A percentile compares a stretch with the other conserved stretches of the same genome.
phyloP scores from a whole-genome alignment of 2,113 vertebrate species.

The Xiphias gladius region DNA sequence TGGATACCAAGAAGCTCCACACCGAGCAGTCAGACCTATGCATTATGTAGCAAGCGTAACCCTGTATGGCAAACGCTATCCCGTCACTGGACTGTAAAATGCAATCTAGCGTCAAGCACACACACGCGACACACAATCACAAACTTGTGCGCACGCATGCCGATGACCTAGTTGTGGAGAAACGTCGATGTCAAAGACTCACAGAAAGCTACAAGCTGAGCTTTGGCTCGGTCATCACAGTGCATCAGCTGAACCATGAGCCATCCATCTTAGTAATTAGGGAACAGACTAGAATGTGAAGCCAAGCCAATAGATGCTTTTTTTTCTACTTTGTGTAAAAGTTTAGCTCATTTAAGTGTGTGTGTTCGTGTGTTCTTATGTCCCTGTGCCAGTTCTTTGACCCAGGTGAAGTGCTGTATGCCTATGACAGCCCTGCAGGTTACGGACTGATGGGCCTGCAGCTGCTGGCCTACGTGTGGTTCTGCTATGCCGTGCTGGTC shows the following conservation, averaged over 20 bases:
- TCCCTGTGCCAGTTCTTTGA: conserved; percentile 89
- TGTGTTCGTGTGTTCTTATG: conserved; percentile 15
- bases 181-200: conserved; percentile 64
- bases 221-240: conserved; percentile 30
- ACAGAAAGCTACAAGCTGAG: conserved; percentile 39
- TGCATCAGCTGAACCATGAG: conserved; percentile 47
- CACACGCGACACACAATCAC: conserved; percentile 12
- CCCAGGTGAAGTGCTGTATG: conserved; percentile 93
- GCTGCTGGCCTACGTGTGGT: conserved; percentile 94
- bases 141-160: conserved; percentile 12
- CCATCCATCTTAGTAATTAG: conserved; percentile 58
- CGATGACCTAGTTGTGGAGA: conserved; percentile 54
- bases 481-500: conserved; percentile 92
- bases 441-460: conserved; percentile 92
- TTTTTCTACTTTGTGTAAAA: conserved; percentile 14
- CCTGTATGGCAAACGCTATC: conserved; percentile 57
- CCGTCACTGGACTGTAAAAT: conserved; percentile 68
- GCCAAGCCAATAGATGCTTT: background rate
- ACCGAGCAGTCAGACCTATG: conserved; percentile 41
- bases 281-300: conserved; percentile 24
- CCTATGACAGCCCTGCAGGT: conserved; percentile 92
- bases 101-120: conserved; percentile 52
- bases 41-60: conserved; percentile 80
- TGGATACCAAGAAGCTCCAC: conserved; percentile 24
- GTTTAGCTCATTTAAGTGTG: background rate